Conservation (phyloP, 2,113 vertebrate genomes). For the Archilochus colubris region DNA sequence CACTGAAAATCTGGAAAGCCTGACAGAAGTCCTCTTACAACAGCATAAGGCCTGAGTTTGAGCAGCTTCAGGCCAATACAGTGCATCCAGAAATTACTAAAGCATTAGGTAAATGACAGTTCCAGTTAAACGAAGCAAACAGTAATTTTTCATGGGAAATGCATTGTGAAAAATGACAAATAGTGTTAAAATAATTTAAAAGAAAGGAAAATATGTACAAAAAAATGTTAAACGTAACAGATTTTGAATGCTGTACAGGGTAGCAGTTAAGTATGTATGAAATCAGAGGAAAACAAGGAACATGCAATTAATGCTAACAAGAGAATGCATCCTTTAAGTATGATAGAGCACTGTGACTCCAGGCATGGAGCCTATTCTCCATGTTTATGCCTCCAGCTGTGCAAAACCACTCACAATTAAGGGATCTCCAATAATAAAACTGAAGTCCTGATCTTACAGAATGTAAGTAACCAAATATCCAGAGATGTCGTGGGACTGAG, state of each 20-base stretch:
- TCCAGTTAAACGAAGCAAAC: constrained; percentile 7
- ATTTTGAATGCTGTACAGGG: background rate
- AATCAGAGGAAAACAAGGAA: background rate
- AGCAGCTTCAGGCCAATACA: background rate
- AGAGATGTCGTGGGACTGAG: background rate
- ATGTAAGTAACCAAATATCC: background rate
- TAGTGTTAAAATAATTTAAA: background rate
- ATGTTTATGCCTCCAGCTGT: background rate
- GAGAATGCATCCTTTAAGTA: background rate
- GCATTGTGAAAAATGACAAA: background rate
- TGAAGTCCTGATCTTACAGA: background rate
- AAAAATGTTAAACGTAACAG: background rate
- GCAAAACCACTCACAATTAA: background rate
- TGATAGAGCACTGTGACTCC: background rate
- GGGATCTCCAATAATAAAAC: background rate
- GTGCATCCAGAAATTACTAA: background rate
- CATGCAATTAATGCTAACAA: background rate
- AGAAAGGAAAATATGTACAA: background rate
- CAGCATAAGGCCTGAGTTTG: constrained; percentile 13
- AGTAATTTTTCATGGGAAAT: background rate
- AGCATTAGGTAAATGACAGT: constrained; percentile 15
- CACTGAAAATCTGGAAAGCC: constrained; percentile 47
- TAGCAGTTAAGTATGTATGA: background rate
- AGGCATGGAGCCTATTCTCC: background rate
- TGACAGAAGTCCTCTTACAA: background rate